Percentiles rank a stretch among this genome's conserved stretches.
phyloP scores from a whole-genome alignment of 2,888 invertebrate species.

The Euplagia quadripunctaria region DNA sequence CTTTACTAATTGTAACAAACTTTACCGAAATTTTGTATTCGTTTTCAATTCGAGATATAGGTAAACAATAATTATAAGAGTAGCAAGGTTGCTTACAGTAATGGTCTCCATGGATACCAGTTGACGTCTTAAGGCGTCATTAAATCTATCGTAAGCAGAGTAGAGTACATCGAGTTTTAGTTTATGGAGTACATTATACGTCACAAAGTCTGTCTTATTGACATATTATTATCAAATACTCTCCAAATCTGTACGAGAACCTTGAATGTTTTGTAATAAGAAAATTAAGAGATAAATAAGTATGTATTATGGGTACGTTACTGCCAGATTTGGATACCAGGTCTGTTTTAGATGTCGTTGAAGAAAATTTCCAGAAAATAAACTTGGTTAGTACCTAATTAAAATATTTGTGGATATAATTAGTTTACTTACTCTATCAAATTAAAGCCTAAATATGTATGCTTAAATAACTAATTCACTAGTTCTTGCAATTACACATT shows the following conservation, averaged over 20 bases:
- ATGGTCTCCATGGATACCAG: slow-evolving; percentile 40
- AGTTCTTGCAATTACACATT: neutral
- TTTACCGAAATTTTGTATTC: no score
- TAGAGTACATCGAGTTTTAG: no score
- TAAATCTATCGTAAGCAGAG: neutral
- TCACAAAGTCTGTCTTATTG: neutral
- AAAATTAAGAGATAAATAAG: slow-evolving; percentile 15
- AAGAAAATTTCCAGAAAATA: slow-evolving; percentile 72
- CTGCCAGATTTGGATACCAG: slow-evolving; percentile 75
- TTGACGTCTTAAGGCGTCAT: slow-evolving; percentile 37
- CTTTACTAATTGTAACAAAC: no score
- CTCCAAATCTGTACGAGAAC: neutral
- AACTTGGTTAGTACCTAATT: slow-evolving; percentile 67
- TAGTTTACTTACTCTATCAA: neutral
- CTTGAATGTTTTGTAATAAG: neutral
- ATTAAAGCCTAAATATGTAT: no score
- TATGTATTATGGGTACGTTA: slow-evolving; percentile 36
- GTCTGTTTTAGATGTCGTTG: slow-evolving; percentile 74
- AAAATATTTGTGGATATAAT: neutral
- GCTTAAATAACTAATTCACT: no score
- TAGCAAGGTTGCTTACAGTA: neutral
- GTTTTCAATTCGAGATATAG: neutral
- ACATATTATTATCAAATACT: neutral
- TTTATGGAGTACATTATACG: neutral
- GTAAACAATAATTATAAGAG: neutral